Conservation (phyloP, 2,113 vertebrate species). For the Anseranas semipalmata region DNA sequence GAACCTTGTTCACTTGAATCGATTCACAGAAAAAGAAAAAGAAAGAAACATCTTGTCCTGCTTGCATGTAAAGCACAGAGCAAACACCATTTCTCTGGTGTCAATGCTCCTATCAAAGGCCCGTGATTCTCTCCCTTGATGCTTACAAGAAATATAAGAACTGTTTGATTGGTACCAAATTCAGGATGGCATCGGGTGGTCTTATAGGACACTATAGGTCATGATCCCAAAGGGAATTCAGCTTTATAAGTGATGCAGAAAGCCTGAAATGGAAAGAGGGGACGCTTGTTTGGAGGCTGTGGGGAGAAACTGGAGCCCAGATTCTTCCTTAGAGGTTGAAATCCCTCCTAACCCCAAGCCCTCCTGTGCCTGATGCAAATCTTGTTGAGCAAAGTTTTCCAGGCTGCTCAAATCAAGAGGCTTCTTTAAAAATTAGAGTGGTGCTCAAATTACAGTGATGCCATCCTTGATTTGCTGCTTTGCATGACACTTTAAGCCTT, state of each 20-base stretch:
- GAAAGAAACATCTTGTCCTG: neutral
- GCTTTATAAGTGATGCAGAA: neutral
- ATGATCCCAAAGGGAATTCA: neutral
- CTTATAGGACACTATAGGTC: fast-evolving
- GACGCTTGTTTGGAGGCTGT: neutral
- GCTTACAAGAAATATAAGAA: neutral
- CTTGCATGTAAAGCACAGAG: neutral
- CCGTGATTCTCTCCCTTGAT: neutral
- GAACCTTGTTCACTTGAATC: too few species aligned
- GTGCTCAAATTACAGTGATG: neutral
- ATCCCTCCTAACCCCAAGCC: too few species aligned
- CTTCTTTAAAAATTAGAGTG: neutral
- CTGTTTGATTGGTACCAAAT: neutral
- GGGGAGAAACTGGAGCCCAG: neutral
- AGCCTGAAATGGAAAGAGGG: neutral
- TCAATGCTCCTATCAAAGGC: neutral
- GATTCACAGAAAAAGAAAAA: too few species aligned
- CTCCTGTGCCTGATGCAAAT: neutral
- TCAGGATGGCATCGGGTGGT: neutral
- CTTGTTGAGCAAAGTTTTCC: neutral
- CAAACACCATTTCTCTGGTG: neutral
- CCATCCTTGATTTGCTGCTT: neutral
- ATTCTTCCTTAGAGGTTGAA: neutral
- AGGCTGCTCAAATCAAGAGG: neutral
- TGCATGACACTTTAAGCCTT: neutral